phyloP scores from a whole-genome alignment of 1,140 invertebrate genomes.

The Schlechtendalia chinensis region DNA sequence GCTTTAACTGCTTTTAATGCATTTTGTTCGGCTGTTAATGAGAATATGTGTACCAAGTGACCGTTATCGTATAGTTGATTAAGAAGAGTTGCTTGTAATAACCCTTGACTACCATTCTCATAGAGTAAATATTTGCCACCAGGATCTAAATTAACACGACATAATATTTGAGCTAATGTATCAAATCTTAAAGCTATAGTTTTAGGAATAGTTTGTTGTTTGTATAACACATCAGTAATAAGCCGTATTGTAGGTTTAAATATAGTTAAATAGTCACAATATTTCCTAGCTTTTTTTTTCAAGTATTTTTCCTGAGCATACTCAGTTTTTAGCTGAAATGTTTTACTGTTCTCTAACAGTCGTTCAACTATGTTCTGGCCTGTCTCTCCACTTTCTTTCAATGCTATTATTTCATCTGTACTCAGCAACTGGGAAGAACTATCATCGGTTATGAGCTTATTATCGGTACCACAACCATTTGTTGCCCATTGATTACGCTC shows the following conservation, averaged over 20 bases:
- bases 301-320: constrained; percentile 94
- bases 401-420: constrained; percentile 74
- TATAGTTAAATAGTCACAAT: constrained; percentile 75
- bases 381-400: constrained; percentile 71
- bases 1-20: constrained; percentile 74
- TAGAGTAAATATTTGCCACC: constrained; percentile 79
- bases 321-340: constrained; percentile 82
- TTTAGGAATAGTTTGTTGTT: constrained; percentile 67
- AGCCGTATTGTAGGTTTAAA: constrained; percentile 71
- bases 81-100: constrained; percentile 78
- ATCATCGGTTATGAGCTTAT: constrained; percentile 79
- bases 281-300: constrained; percentile 90
- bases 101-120: constrained; percentile 80
- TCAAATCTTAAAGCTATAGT: constrained; percentile 80
- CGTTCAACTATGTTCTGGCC: constrained; percentile 82
- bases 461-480: constrained; percentile 69
- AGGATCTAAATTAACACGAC: constrained; percentile 74
- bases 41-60: constrained; percentile 72
- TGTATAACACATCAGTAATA: constrained; percentile 74
- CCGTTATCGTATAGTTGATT: constrained; percentile 67
- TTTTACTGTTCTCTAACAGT: constrained; percentile 84
- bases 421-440: constrained; percentile 82
- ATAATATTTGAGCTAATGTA: constrained; percentile 81
- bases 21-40: constrained; percentile 74
- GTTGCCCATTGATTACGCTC: constrained; percentile 54